Evolutionary conservation across 2,888 invertebrate species (phyloP), one percentile per base, ranked within the genome.

Genomic region (Sussaba pulchella): DNA sequence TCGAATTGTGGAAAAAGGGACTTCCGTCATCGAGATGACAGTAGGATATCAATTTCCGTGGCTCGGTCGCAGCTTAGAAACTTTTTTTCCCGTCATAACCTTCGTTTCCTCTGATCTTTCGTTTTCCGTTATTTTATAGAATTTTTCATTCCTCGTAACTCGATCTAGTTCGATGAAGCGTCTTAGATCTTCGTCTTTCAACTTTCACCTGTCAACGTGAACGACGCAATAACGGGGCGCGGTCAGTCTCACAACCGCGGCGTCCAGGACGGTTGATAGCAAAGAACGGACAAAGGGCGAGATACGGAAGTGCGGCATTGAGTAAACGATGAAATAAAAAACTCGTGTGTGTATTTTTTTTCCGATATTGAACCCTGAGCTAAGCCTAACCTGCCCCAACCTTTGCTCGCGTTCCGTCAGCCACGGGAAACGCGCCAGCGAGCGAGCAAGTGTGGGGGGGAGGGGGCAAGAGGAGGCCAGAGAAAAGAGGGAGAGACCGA

Each of bases 351-450:
- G 89, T 64, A 47, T 71, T 59, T 64, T 64, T 71, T 59, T 54
- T 50, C 71, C 88, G 89, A 89, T 90, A 90, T 89, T 89, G 90
- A 90, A 88, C 89, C 89, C 88, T 88, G 87, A 90, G 89, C 89
- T 89, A 87, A 89, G 90, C 90, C 91, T 90, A 91, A 90, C 91
- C 91, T 91, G 88, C 88, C 91, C 86, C 91, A 91, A 90, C 88
- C 88, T 86, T 83, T 57, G 70, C 70, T 57, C 70, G 43, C 43
- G 54, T 43, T 57, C 43, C 70, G 43, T 26, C 88, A 67, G 61
- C 8, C 36, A 64, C 71, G 12, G 76, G 14, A 64, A 54, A 26
- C 14, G 67, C 41, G 78, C 66, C 78, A 50, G 54, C 47, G 73
- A 52, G 78, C 61, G 81, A 50, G 54, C 43, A 66, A 52, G 61